Evolutionary conservation across 2,888 invertebrate genomes (phyloP).

Genomic region (Ormyrus thymus): DNA sequence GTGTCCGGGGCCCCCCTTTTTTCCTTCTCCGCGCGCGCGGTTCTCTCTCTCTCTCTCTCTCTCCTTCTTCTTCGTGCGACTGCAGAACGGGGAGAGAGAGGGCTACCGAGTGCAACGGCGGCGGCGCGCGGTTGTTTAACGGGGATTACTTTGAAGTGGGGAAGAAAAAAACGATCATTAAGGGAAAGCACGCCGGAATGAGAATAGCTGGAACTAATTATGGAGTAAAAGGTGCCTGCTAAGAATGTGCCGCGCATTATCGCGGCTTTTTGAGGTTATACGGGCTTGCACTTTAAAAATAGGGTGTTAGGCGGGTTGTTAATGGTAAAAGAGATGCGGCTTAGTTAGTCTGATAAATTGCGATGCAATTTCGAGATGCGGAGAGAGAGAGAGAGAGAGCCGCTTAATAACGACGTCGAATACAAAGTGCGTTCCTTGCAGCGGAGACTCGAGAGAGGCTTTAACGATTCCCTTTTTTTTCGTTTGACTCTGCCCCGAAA

Average conservation of each 20-base stretch:
- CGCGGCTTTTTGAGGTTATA: conserved; percentile 29
- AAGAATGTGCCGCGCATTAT: conserved; percentile 39
- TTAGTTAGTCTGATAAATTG: neutral
- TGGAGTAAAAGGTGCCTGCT: conserved; percentile 54
- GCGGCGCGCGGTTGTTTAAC: conserved; percentile 54
- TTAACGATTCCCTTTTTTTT: too few species aligned
- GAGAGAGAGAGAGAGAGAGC: too few species aligned
- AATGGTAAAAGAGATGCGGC: conserved; percentile 43
- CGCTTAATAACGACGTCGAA: too few species aligned
- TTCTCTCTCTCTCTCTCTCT: conserved; percentile 25
- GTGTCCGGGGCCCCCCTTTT: neutral
- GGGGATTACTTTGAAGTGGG: conserved; percentile 54
- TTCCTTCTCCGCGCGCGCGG: neutral
- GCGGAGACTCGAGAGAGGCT: too few species aligned
- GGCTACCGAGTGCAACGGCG: conserved; percentile 39
- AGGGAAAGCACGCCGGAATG: conserved; percentile 39
- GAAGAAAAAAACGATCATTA: conserved; percentile 44
- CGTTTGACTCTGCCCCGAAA: too few species aligned
- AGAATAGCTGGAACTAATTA: conserved; percentile 57
- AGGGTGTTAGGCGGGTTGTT: conserved; percentile 43
- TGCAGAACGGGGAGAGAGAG: conserved; percentile 24
- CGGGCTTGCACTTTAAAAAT: conserved; percentile 39
- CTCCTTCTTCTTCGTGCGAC: conserved; percentile 29
- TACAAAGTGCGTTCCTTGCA: too few species aligned
- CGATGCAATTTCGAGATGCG: conserved; percentile 8